Evolutionary conservation across 2,888 invertebrate species (phyloP), one percentile per base, ranked within the genome.

Genomic region (Drosophila infuscata): DNA sequence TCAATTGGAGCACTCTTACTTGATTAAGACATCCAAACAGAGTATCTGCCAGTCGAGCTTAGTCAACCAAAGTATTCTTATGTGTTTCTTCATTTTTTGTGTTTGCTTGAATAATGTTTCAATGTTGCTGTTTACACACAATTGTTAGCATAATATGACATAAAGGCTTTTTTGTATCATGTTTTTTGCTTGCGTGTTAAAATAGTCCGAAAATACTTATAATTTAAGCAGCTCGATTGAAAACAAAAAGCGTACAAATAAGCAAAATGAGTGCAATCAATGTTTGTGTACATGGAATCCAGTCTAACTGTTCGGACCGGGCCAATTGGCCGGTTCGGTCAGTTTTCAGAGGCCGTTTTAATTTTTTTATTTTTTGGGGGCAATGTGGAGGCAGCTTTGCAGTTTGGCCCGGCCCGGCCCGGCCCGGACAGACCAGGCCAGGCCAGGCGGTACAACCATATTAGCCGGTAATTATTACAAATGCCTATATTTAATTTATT

Each of bases 401-500:
- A 46, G 25, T 46, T 46, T 25, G 46, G 46, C 46, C 46, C 8
- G 41, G 38, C 3, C 46, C 8, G 41, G 38, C 3, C 38, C 0
- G 58, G 70, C 35, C 60, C 4, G 53, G 41, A 56, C 62, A 35
- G 52, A 25, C 25, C 25, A 25, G 25, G 25, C 35, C 60, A 3
- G 53, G 41, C 59, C 62, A 35, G 52, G 43, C 36, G 38, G 38
- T 59, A 59, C 53, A 53, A 17, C 30, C 74, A 49, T 70, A 74
- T 80, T 81, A 71, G 66, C 49, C 41, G 52, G 61, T 81, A 82
- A 84, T 88, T 84, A 80, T 84, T 88, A 73, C 68, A 74, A 85
- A 84, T 72, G 70, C 75, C 81, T 73, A 80, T 74, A 76, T 74
- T 78, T 71, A 86, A 83, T 88, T 83, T 73, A 67, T 73, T 76